Conservation (phyloP, 2,797 vertebrate genomes). For the Sphenopsis melanotis region DNA sequence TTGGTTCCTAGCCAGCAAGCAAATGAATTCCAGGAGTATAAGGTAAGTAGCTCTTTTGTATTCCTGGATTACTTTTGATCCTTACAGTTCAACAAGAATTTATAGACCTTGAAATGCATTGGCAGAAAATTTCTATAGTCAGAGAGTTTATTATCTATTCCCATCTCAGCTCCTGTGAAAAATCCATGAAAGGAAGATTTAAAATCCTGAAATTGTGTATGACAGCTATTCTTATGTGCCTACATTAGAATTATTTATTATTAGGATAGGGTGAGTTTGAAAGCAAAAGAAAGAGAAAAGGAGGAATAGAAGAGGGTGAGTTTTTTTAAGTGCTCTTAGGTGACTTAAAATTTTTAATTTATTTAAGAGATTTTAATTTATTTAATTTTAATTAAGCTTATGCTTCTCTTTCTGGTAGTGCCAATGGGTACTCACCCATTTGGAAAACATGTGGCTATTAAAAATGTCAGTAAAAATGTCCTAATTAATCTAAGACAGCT, state of each 20-base stretch:
- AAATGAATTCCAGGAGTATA: not conserved
- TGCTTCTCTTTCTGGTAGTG: not conserved
- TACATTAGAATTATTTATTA: not conserved
- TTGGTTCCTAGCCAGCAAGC: not conserved
- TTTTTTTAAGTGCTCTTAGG: not conserved
- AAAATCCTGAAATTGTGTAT: not conserved
- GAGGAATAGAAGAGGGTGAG: not conserved
- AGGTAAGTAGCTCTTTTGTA: not conserved
- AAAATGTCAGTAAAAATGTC: not conserved
- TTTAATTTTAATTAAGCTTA: not conserved
- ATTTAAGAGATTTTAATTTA: not conserved
- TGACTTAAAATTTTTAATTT: not conserved
- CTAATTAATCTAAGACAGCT: not conserved
- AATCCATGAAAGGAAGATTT: not conserved
- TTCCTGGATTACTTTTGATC: not conserved
- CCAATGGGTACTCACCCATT: not conserved
- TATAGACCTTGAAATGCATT: accelerated
- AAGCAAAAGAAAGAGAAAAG: not conserved
- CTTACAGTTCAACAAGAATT: not conserved
- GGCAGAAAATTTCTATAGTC: not conserved
- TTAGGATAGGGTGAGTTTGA: not conserved
- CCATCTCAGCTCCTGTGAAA: not conserved
- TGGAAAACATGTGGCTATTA: not conserved
- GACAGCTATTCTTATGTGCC: not conserved
- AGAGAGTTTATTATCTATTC: not conserved